Base-by-base conservation (phyloP, 2,797 vertebrate genomes). In the Chelon auratus region DNA sequence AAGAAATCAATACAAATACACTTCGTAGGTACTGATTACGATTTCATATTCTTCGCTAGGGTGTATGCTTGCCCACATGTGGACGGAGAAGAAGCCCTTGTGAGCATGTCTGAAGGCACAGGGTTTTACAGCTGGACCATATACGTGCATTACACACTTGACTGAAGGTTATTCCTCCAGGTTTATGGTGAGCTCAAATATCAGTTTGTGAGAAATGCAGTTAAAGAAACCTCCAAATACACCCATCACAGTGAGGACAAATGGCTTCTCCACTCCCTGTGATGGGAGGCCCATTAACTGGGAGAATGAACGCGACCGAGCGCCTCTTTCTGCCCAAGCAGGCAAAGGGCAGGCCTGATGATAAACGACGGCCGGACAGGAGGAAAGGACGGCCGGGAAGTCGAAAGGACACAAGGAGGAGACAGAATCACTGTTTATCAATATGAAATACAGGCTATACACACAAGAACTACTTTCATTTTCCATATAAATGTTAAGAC, bases 181-280 rank as follows among this genome's bases (percentile, higher is more conserved):
- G 78, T 68, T 77, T 62, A 42, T 74, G 59, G 58, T 79, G 80
- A 88, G 80, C 85, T 83, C 55, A 91, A 90, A 75, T 79, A 80
- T 75, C 63, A 40, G 83, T 90, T 90, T 86, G 78, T 80, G 87
- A 91, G 75, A 89, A 88, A 84, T 88, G 75, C 87, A 87, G 78
- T 91, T 92, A 74, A 85, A 91, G 87, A 92, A 90, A 91, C 53
- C 78, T 91, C 72, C 76, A 83, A 92, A 85, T 86, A 57, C 71
- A 87, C 68, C 78, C 89, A 87, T 92, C 72, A 75, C 77, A 48
- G 67, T 67, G 76, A 75, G 82, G 84, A 91, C 84, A 75, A 88
- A 91, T 88, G 64, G 72, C 75, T 88, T 88, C 30, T 85, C 84
- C 72, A 78, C 72, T 86, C 61, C 82, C 78, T 68, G 42, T 45